Evolutionary conservation across 2,113 vertebrate species (phyloP).

Genomic region (Ameiurus melas): DNA sequence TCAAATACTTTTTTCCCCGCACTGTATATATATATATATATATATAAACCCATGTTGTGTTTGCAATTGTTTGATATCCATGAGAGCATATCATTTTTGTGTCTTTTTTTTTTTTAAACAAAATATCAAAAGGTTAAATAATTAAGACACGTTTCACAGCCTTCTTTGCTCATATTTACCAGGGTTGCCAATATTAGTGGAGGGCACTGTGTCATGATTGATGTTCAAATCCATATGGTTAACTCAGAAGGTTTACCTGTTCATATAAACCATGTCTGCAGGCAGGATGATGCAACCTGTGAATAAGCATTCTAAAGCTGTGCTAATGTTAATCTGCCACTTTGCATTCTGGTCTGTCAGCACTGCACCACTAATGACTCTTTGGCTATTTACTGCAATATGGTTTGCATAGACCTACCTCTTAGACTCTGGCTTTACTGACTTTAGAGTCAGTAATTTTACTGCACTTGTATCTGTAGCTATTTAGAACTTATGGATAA

Average conservation of each 20-base stretch:
- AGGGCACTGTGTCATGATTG: no score
- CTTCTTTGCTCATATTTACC: no score
- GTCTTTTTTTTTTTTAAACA: no score
- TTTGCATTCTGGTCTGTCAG: constrained; percentile 47
- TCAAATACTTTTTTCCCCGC: no score
- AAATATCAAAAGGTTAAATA: no score
- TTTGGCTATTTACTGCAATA: neutral
- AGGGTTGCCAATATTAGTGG: no score
- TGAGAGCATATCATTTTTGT: no score
- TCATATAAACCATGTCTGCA: neutral
- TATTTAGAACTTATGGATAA: neutral
- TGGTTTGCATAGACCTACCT: neutral
- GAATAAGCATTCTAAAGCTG: constrained; percentile 11
- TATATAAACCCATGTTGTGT: no score
- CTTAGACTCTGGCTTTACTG: neutral
- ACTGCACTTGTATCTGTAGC: neutral
- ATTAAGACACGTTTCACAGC: no score
- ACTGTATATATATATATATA: no score
- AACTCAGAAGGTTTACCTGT: neutral
- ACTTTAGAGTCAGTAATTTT: neutral
- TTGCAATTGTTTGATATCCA: no score
- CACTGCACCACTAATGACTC: neutral
- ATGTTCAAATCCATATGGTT: neutral
- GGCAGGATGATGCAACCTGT: constrained; percentile 12
- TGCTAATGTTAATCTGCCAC: constrained; percentile 11